These are phyloP conservation scores for Xestobium rufovillosum DNA, from an alignment of 2,888 invertebrate genomes.

Conservation along the genomic window DNA sequence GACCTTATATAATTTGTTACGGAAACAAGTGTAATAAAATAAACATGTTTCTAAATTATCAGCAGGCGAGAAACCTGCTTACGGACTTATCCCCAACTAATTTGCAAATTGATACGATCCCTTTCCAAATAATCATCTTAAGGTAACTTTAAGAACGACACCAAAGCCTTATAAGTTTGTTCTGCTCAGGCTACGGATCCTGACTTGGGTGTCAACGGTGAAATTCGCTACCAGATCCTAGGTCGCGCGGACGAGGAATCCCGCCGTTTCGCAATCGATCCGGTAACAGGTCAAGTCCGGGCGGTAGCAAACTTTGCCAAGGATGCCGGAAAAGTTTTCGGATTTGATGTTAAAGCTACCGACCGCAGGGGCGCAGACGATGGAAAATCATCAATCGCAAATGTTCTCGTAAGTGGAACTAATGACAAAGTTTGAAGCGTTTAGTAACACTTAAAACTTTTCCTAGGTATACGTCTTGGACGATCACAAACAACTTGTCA, in stretches of 20 bases:
- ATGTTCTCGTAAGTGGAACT: conserved; percentile 67
- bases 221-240: conserved; percentile 73
- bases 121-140: not conserved
- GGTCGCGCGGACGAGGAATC: conserved; percentile 58
- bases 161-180: not conserved
- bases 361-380: conserved; percentile 74
- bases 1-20: too few species aligned
- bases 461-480: conserved; percentile 80
- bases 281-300: conserved; percentile 66
- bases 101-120: too few species aligned
- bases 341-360: conserved; percentile 82
- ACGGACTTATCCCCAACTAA: too few species aligned
- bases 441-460: too few species aligned
- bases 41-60: too few species aligned
- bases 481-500: conserved; percentile 70
- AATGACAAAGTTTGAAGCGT: too few species aligned
- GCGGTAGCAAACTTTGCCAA: conserved; percentile 61
- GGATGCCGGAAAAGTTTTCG: conserved; percentile 70
- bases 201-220: conserved; percentile 68
- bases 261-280: conserved; percentile 69
- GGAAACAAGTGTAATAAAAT: too few species aligned
- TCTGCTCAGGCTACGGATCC: conserved; percentile 59
- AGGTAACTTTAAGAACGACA: not conserved
- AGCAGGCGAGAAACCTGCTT: too few species aligned
- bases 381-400: conserved; percentile 75